phyloP scores from a whole-genome alignment of 92 coral and sea anemone genomes.

The Epizoanthus ramosus region DNA sequence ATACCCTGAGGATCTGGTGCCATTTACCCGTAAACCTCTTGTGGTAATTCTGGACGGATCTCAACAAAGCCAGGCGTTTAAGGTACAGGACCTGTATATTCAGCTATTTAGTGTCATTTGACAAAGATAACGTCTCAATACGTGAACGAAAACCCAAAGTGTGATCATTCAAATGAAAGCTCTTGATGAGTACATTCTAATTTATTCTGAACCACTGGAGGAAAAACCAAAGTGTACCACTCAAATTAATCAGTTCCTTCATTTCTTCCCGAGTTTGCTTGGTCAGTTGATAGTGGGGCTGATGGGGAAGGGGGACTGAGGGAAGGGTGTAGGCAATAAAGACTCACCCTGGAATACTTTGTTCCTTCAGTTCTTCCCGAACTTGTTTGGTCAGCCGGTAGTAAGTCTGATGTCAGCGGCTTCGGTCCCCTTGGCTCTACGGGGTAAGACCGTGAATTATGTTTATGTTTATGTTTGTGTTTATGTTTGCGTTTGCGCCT shows the following conservation, averaged over 20 bases:
- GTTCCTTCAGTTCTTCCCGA: slow-evolving; percentile 71
- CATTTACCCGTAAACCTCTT: slow-evolving; percentile 92
- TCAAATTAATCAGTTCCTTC: too few relatives aligned
- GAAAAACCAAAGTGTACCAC: too few relatives aligned
- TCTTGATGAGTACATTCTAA: neutral
- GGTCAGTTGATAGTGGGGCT: too few relatives aligned
- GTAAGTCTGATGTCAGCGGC: slow-evolving; percentile 85
- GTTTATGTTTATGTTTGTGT: neutral
- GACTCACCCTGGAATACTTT: neutral
- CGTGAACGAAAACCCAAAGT: neutral
- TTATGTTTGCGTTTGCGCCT: too few relatives aligned
- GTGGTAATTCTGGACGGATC: slow-evolving; percentile 86
- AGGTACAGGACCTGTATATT: slow-evolving; percentile 50
- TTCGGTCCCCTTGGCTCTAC: slow-evolving; percentile 73
- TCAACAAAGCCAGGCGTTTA: slow-evolving; percentile 83
- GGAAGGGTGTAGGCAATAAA: too few relatives aligned
- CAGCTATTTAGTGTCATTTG: neutral
- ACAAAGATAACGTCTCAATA: neutral
- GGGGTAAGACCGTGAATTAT: slow-evolving; percentile 56
- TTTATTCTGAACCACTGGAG: too few relatives aligned
- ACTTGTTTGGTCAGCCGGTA: slow-evolving; percentile 87
- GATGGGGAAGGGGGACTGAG: too few relatives aligned
- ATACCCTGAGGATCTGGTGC: slow-evolving; percentile 93
- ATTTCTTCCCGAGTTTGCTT: too few relatives aligned
- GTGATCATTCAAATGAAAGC: neutral